Evolutionary conservation across 2,113 vertebrate genomes (phyloP).

Genomic region (Lycaon pictus): DNA sequence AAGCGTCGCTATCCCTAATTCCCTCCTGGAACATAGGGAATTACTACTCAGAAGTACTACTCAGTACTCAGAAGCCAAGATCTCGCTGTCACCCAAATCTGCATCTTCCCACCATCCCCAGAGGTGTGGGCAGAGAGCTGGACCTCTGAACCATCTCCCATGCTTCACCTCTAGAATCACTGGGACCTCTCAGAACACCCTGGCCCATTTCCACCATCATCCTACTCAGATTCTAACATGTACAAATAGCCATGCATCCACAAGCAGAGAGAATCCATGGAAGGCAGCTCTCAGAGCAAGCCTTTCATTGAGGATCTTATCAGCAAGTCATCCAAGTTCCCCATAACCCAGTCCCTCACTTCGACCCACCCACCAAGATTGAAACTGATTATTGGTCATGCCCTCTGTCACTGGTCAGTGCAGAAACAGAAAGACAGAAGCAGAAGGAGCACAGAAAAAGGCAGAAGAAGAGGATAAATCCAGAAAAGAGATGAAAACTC

Average conservation of each 20-base stretch:
- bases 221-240: slow-evolving; percentile 87
- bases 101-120: background rate
- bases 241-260: slow-evolving; percentile 95
- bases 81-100: slow-evolving; percentile 43
- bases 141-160: slow-evolving; percentile 85
- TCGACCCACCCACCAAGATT: slow-evolving; percentile 94
- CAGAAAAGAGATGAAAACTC: slow-evolving; percentile 87
- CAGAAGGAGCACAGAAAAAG: slow-evolving; percentile 86
- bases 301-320: slow-evolving; percentile 88
- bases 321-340: slow-evolving; percentile 94
- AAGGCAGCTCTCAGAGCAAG: slow-evolving; percentile 86
- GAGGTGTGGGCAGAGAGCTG: slow-evolving; percentile 87
- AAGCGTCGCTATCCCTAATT: slow-evolving; percentile 95
- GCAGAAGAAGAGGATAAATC: slow-evolving; percentile 86
- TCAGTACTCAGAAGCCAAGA: slow-evolving; percentile 88
- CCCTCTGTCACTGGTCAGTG: slow-evolving; percentile 92
- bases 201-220: slow-evolving; percentile 93
- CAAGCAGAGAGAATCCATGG: slow-evolving; percentile 88
- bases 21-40: slow-evolving; percentile 90
- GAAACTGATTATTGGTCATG: slow-evolving; percentile 96
- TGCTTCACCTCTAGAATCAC: slow-evolving; percentile 83
- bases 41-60: slow-evolving; percentile 1
- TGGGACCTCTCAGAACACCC: slow-evolving; percentile 78
- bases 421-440: slow-evolving; percentile 94
- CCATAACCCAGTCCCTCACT: slow-evolving; percentile 93